These are phyloP conservation scores for Caloenas nicobarica DNA, from an alignment of 2,113 vertebrate species.

Conservation along the genomic window DNA sequence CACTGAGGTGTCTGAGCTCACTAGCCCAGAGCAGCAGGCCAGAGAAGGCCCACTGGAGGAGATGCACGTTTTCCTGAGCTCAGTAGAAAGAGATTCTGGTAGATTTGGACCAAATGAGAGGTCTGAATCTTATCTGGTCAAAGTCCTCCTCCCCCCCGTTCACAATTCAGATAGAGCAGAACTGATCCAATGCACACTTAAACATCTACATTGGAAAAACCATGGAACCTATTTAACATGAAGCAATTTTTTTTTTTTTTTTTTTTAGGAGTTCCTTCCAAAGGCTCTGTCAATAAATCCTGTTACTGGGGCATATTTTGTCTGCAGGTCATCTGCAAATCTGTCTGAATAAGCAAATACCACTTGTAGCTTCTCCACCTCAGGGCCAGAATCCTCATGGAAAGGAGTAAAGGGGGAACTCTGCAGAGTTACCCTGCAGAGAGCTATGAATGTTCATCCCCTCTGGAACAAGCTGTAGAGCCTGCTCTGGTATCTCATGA, in stretches of 20 bases:
- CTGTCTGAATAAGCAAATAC: slow-evolving; percentile 9
- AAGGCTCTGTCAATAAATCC: slow-evolving; percentile 15
- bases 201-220: background rate
- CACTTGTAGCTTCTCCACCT: background rate
- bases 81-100: background rate
- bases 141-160: background rate
- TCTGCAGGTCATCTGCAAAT: background rate
- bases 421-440: background rate
- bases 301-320: background rate
- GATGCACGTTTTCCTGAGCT: background rate
- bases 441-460: background rate
- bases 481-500: background rate
- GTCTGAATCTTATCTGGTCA: background rate
- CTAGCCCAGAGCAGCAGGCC: background rate
- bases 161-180: background rate
- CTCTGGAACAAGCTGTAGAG: background rate
- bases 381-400: background rate
- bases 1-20: background rate
- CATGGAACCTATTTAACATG: background rate
- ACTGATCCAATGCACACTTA: background rate
- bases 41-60: background rate
- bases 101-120: background rate
- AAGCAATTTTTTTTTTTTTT: background rate
- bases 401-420: background rate
- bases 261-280: background rate